Evolutionary conservation across 2,888 invertebrate species (phyloP).

Genomic region (Pimpla rufipes): DNA sequence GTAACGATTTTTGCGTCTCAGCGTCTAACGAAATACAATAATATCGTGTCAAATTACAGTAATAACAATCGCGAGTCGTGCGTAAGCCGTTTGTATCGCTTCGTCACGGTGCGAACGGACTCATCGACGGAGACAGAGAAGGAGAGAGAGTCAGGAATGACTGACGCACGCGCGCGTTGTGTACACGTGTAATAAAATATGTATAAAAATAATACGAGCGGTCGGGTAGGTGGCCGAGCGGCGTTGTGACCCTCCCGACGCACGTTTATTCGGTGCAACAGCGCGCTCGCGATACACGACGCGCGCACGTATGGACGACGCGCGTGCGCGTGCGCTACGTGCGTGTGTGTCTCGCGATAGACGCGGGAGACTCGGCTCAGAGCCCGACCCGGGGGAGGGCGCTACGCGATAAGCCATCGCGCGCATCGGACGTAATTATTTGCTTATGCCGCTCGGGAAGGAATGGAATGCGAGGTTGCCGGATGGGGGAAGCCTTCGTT

Average conservation of each 20-base stretch:
- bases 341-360: slow-evolving; percentile 5
- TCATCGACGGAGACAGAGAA: neutral
- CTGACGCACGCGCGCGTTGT: slow-evolving; percentile 16
- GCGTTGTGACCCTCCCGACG: neutral
- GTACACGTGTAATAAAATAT: slow-evolving; percentile 12
- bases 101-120: slow-evolving; percentile 24
- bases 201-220: slow-evolving; percentile 6
- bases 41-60: neutral
- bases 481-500: slow-evolving; percentile 72
- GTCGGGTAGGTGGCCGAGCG: neutral
- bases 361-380: neutral
- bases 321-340: neutral
- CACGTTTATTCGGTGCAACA: neutral
- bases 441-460: slow-evolving; percentile 58
- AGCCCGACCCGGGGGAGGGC: slow-evolving; percentile 25
- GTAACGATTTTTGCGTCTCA: no score
- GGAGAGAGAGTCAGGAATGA: slow-evolving; percentile 6
- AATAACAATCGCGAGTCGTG: slow-evolving; percentile 5
- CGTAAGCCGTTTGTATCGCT: neutral
- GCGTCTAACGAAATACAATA: neutral
- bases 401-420: slow-evolving; percentile 32
- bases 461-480: slow-evolving; percentile 72
- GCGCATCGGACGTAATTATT: slow-evolving; percentile 67
- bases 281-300: neutral
- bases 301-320: no score